Base-by-base conservation (phyloP, 2,113 vertebrate genomes). In the Dicerorhinus sumatrensis region DNA sequence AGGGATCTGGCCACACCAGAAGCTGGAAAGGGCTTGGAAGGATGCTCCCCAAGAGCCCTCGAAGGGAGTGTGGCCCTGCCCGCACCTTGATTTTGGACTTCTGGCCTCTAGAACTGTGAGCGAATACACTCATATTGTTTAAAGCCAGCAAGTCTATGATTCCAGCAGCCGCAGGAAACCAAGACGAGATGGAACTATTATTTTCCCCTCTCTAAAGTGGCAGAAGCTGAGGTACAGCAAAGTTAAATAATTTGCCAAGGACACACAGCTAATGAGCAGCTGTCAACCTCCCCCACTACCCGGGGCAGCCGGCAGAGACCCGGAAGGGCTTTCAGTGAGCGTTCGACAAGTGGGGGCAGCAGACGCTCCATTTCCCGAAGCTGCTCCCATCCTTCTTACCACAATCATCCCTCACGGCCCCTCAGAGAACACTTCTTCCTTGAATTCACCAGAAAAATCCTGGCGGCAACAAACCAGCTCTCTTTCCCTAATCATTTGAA, bases 381-480 rank as follows among this genome's bases (percentile, higher is more conserved):
- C 27, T 6, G 5, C 0, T 4, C 21, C 7, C 0, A 25, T 31
- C 51, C 48, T 93, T 36, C 36, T 58, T 87, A 77, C 75, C 51
- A 81, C 39, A 69, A 48, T 83, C 25, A 76, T 92, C 91, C 62
- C 51, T 31, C 70, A 29, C n/a, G 0, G 95, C 56, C 48, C 89
- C 70, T 97, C 20, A 33, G 3, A 88, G 86, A 83, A 25, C 14
- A 65, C 92, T 94, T 16, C 76, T 94, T 92, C 39, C 89, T 79
- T 51, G 48, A 72, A 83, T 92, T 95, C 94, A 56, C 75, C 96
- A 51, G 96, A 89, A 60, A 98, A 81, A 62, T 48, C 79, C 2
- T 6, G 16, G 91, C 80, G 86, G 94, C 58, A 23, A 62, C 48
- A 36, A 33, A 42, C 75, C 4, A 25, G 25, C n/a, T 76, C n/a